Evolutionary conservation across 2,797 vertebrate species (phyloP).

Genomic region (Rhincodon typus): DNA sequence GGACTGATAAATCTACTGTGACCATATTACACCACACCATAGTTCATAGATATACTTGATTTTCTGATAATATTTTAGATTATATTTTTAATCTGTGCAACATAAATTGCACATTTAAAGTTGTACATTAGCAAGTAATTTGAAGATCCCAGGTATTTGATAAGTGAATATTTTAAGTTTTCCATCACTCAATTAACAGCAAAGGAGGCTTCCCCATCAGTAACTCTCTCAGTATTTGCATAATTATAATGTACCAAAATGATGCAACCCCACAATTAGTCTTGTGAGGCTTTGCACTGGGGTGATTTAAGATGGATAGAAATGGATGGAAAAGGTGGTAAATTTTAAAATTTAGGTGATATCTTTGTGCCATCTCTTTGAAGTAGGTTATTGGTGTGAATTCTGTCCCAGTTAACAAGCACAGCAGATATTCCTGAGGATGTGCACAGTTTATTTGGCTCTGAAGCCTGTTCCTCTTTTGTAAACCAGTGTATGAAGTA

Average conservation of each 20-base stretch:
- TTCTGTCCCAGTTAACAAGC: background rate
- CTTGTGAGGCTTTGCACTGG: background rate
- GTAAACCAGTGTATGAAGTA: background rate
- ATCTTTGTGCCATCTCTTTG: background rate
- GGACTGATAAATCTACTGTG: background rate
- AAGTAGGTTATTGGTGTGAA: background rate
- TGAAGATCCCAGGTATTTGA: conserved; percentile 33
- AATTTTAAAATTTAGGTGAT: background rate
- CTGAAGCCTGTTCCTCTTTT: background rate
- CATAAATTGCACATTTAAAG: background rate
- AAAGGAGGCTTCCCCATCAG: background rate
- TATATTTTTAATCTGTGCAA: background rate
- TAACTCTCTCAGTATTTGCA: too few relatives aligned
- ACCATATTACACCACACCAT: background rate
- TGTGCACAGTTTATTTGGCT: background rate
- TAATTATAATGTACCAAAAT: background rate
- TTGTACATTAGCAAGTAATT: conserved; percentile 17
- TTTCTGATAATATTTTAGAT: background rate
- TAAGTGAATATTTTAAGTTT: background rate
- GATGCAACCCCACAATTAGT: background rate
- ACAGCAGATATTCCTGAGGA: background rate
- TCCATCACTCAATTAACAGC: background rate
- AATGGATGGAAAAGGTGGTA: background rate
- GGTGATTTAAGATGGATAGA: background rate
- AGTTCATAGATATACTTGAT: background rate